A percentile compares a stretch with the other conserved stretches of the same genome.
These are phyloP conservation scores for Brienomyrus longianalis DNA, from an alignment of 2,113 vertebrate genomes.

Conservation along the genomic window DNA sequence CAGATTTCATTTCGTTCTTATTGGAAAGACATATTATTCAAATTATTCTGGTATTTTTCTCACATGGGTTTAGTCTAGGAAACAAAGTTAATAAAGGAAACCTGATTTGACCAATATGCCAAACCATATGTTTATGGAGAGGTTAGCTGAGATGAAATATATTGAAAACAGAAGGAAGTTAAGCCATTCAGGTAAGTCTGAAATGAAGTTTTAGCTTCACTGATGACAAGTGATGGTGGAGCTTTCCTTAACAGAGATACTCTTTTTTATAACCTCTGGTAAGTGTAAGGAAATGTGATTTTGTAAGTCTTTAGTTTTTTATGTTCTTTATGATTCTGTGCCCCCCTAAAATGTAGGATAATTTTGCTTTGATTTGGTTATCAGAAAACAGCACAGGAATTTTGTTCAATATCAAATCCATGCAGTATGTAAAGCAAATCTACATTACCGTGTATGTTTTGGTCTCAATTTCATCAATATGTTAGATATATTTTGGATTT, in stretches of 20 bases:
- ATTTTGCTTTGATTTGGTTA: background rate
- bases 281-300: background rate
- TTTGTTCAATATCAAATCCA: background rate
- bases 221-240: background rate
- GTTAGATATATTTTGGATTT: background rate
- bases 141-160: background rate
- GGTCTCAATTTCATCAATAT: background rate
- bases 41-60: background rate
- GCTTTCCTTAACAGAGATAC: background rate
- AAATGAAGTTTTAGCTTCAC: background rate
- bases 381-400: background rate
- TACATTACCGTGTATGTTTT: background rate
- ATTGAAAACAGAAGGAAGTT: background rate
- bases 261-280: background rate
- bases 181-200: constrained; percentile 7
- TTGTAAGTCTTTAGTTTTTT: background rate
- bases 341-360: background rate
- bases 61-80: background rate
- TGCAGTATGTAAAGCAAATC: background rate
- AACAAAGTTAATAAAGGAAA: background rate
- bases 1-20: background rate
- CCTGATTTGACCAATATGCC: too few relatives aligned
- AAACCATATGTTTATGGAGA: background rate
- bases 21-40: background rate
- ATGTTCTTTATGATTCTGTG: background rate